Conservation (phyloP, 2,888 invertebrate genomes). For the Margaritifera margaritifera region DNA sequence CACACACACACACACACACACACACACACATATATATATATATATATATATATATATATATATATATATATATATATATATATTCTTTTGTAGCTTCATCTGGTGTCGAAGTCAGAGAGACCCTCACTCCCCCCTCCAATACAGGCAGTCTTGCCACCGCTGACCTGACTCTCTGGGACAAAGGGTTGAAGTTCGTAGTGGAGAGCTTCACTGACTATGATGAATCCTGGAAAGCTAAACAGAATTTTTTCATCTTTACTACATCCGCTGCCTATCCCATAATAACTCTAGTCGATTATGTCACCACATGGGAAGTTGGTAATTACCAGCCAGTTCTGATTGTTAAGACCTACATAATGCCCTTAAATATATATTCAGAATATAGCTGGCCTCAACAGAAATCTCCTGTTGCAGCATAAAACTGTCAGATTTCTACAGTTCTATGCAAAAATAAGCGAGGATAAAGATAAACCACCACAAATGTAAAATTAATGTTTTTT, state of each 20-base stretch:
- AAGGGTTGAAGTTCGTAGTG: conserved; percentile 6
- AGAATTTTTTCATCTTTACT: conserved; percentile 25
- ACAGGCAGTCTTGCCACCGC: conserved; percentile 3
- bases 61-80: not conserved
- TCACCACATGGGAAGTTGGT: conserved; percentile 45
- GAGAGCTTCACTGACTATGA: conserved; percentile 23
- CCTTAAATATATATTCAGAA: not conserved
- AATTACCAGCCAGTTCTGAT: not conserved
- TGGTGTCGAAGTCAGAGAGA: not conserved
- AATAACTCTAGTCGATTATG: conserved; percentile 40
- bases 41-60: too few species aligned
- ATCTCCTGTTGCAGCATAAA: not conserved
- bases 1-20: too few species aligned
- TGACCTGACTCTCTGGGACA: conserved; percentile 5
- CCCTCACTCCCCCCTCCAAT: not conserved
- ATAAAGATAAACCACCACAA: too few species aligned
- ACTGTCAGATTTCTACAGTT: too few species aligned
- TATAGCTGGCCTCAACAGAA: not conserved
- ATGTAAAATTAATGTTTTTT: too few species aligned
- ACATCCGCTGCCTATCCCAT: conserved; percentile 32
- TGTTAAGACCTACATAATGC: not conserved
- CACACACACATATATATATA: too few species aligned
- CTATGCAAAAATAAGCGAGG: too few species aligned
- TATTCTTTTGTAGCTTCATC: not conserved
- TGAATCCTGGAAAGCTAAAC: conserved; percentile 7